Evolutionary conservation across 2,888 invertebrate species (phyloP), one percentile per base, ranked within the genome.

Genomic region (Melikaiella ostensackeni): DNA sequence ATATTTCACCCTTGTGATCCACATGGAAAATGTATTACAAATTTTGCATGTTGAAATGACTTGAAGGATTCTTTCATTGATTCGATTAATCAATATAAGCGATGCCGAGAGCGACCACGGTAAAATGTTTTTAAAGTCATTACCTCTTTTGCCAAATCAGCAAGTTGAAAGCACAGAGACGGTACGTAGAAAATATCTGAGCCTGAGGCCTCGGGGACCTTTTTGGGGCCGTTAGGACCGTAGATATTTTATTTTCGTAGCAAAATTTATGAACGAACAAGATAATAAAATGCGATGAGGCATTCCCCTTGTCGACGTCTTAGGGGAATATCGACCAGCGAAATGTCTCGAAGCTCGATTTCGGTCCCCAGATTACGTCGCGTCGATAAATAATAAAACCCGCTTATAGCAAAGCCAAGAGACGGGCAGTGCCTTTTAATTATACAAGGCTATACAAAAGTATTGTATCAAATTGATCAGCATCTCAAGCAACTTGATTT

Each of bases 201-300:
- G 59, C 16, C 42, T 42, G 42, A 16, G 33, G 59, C 74, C 21
- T 21, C 30, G 59, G 76, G 73, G 61, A 50, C 78, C 77, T 77
- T 81, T 80, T 80, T 79, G 76, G 80, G 76, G 76, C 74, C 77
- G 79, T 66, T 75, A 75, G 75, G 79, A 80, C 75, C 77, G 74
- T 74, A 85, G 80, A 87, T 88, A 88, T 88, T 88, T 89, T 88
- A 89, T 89, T 88, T 86, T 85, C 87, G 86, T 85, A 84, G 84
- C 85, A 84, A 87, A 89, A 89, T 89, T 89, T 89, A 89, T 89
- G 89, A 88, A 89, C 86, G 89, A 88, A 85, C 86, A 84, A 85
- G 87, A 89, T 89, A 88, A 89, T 89, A 89, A 89, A 89, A 88
- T 88, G 85, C 86, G 83, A 79, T 84, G 81, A 81, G 82, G 85